Evolutionary conservation across 2,113 vertebrate genomes (phyloP).

Genomic region (Nothobranchius kuhntae): DNA sequence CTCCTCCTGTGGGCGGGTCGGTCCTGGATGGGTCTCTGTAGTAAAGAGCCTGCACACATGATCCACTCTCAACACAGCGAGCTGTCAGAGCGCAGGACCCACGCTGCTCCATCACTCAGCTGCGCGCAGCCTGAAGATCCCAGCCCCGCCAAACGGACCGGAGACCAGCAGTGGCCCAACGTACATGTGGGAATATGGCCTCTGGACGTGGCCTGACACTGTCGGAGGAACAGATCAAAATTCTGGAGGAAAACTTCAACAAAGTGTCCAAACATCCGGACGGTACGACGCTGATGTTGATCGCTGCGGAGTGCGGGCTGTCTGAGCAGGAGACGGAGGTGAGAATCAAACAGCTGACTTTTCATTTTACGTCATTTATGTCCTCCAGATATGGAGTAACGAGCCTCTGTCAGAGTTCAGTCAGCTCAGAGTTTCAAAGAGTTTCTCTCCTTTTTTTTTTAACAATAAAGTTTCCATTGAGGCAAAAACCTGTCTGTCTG

Average conservation of each 20-base stretch:
- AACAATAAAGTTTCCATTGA: no score
- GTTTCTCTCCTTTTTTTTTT: no score
- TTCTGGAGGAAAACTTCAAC: constrained; percentile 77
- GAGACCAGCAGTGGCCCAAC: background rate
- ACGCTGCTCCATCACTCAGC: background rate
- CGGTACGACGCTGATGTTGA: constrained; percentile 71
- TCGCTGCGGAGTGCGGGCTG: constrained; percentile 78
- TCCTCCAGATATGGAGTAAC: no score
- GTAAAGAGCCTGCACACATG: background rate
- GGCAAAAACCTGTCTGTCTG: no score
- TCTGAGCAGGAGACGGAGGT: constrained; percentile 72
- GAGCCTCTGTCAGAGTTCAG: no score
- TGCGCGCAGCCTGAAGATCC: constrained; percentile 1
- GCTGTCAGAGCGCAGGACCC: background rate
- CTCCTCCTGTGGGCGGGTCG: background rate
- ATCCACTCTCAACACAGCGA: background rate
- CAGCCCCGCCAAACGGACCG: background rate
- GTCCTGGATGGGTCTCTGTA: background rate
- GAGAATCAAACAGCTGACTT: constrained; percentile 19
- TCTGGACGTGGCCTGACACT: constrained; percentile 51
- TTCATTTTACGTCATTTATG: no score
- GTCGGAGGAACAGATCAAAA: constrained; percentile 71
- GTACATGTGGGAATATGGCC: constrained; percentile 42
- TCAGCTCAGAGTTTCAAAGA: no score
- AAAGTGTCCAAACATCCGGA: constrained; percentile 69